Percentiles rank a stretch among this genome's conserved stretches.
These are phyloP conservation scores for Psix sp. DNA, from an alignment of 1,140 invertebrate genomes.

Conservation along the genomic window DNA sequence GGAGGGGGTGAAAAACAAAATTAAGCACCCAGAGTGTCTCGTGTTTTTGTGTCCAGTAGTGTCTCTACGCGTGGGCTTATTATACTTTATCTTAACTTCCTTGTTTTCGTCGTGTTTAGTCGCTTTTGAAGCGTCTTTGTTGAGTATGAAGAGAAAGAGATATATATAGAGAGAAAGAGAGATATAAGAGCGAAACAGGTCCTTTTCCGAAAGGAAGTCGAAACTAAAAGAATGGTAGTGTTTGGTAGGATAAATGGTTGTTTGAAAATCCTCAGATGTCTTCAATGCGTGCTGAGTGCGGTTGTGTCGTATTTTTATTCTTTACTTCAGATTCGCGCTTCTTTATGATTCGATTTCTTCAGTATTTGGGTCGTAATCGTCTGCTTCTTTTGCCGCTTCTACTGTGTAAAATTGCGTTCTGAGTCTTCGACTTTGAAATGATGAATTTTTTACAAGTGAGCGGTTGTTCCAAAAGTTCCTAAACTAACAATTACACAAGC, in stretches of 20 bases:
- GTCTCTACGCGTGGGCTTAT: not conserved
- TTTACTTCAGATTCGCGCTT: slow-evolving; percentile 73
- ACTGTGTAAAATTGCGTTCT: slow-evolving; percentile 40
- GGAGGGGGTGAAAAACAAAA: slow-evolving; percentile 55
- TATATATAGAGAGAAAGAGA: slow-evolving; percentile 20
- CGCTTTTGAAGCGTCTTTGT: slow-evolving; percentile 31
- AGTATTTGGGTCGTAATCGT: slow-evolving; percentile 52
- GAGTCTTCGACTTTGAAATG: slow-evolving; percentile 78
- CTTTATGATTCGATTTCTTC: slow-evolving; percentile 55
- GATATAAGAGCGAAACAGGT: slow-evolving; percentile 55
- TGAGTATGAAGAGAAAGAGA: slow-evolving; percentile 16
- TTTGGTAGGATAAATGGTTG: slow-evolving; percentile 73
- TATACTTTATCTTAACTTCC: slow-evolving; percentile 16
- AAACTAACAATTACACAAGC: slow-evolving; percentile 89
- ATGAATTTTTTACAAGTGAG: slow-evolving; percentile 78
- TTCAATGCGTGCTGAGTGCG: slow-evolving; percentile 92
- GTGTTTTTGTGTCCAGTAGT: slow-evolving; percentile 18
- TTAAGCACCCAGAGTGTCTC: slow-evolving; percentile 27
- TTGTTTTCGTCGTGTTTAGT: slow-evolving; percentile 16
- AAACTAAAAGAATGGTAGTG: slow-evolving; percentile 73
- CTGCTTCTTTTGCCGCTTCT: slow-evolving; percentile 27
- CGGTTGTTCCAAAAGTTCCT: slow-evolving; percentile 79
- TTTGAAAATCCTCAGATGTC: slow-evolving; percentile 90
- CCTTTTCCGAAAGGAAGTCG: slow-evolving; percentile 68
- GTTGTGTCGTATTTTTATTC: slow-evolving; percentile 80